A percentile compares a stretch with the other conserved stretches of the same genome.
Evolutionary conservation across 2,113 vertebrate genomes (phyloP).

Genomic region (Atrichornis clamosus): DNA sequence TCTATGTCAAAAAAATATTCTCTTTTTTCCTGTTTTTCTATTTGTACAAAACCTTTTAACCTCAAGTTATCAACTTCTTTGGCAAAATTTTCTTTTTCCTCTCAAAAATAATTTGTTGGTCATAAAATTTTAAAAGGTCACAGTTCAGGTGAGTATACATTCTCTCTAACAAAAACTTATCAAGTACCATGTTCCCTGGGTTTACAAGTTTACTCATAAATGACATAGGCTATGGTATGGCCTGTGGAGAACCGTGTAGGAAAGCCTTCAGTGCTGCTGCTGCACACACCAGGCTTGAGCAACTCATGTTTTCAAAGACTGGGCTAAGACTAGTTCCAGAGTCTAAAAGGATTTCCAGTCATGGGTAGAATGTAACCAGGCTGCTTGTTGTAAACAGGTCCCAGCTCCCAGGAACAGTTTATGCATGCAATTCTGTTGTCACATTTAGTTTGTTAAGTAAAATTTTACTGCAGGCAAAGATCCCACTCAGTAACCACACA

Average conservation of each 20-base stretch:
- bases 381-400: not conserved
- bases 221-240: not conserved
- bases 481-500: not conserved
- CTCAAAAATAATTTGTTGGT: not conserved
- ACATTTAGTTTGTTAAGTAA: not conserved
- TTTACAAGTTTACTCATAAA: not conserved
- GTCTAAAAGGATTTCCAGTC: not conserved
- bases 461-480: conserved; percentile 9
- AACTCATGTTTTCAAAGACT: not conserved
- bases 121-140: not conserved
- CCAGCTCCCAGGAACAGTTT: not conserved
- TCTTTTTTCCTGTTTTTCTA: not conserved
- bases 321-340: not conserved
- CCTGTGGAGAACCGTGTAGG: not conserved
- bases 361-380: not conserved
- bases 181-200: not conserved
- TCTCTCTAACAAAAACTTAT: not conserved
- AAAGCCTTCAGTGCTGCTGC: not conserved
- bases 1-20: not conserved
- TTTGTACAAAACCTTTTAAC: not conserved
- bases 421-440: not conserved
- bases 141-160: not conserved
- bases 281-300: not conserved
- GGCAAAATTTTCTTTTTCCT: not conserved
- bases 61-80: not conserved